phyloP scores from a whole-genome alignment of 2,113 vertebrate genomes.

The Choloepus hoffmanni region DNA sequence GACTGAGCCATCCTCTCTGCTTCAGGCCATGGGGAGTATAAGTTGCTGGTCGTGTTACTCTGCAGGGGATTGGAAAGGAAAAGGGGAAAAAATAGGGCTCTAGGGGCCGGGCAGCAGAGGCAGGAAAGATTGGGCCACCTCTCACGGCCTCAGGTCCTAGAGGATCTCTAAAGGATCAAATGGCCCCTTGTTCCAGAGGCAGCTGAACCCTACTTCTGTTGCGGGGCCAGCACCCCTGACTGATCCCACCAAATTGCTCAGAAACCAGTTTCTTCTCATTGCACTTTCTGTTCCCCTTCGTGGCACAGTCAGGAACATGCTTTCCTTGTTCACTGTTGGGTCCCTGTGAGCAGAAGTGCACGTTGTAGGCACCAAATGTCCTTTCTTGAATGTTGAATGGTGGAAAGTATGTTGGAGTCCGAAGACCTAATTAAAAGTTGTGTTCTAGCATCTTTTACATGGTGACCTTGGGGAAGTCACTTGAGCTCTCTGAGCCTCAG shows the following conservation, averaged over 20 bases:
- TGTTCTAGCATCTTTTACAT: background rate
- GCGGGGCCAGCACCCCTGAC: background rate
- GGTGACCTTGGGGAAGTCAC: background rate
- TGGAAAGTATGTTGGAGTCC: background rate
- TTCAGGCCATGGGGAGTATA: background rate
- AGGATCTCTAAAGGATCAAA: background rate
- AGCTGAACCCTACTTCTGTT: background rate
- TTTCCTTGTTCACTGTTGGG: background rate
- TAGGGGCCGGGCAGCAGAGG: background rate
- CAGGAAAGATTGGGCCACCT: background rate
- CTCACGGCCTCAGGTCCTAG: background rate
- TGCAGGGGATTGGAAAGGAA: background rate
- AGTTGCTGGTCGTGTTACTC: background rate
- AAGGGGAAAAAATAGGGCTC: background rate
- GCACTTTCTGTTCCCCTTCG: background rate
- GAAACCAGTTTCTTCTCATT: background rate
- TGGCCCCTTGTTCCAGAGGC: background rate
- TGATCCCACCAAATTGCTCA: background rate
- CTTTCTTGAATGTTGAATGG: background rate
- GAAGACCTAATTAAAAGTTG: background rate
- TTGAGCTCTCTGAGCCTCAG: background rate
- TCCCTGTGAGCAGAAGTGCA: background rate
- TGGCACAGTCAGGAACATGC: fast-evolving
- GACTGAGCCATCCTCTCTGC: background rate
- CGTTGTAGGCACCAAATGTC: background rate